Evolutionary conservation across 2,797 vertebrate species (phyloP).

Genomic region (Nannoperca australis): DNA sequence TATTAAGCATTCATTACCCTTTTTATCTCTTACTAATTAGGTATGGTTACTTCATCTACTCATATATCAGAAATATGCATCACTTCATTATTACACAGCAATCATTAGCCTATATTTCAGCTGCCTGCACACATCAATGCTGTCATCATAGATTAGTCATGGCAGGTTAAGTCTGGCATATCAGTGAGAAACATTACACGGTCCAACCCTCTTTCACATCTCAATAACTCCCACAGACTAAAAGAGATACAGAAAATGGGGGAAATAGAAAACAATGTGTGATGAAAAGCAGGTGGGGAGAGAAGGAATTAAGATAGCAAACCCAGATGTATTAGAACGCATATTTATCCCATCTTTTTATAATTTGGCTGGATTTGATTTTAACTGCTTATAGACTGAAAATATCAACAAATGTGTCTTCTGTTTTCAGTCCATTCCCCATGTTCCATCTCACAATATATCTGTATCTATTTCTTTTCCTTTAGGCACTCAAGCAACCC

Average conservation of each 20-base stretch:
- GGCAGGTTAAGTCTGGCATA: slow-evolving; percentile 75
- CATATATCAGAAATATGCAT: slow-evolving; percentile 70
- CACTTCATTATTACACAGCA: slow-evolving; percentile 68
- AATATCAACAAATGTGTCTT: slow-evolving; percentile 8
- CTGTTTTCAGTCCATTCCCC: background rate
- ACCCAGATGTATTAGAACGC: slow-evolving; percentile 42
- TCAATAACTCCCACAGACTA: slow-evolving; percentile 60
- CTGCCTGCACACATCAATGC: slow-evolving; percentile 69
- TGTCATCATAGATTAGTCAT: slow-evolving; percentile 80
- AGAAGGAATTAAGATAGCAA: slow-evolving; percentile 42
- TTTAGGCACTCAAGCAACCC: background rate
- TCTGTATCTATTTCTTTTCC: background rate
- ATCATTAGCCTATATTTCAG: slow-evolving; percentile 71
- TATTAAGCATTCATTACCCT: slow-evolving; percentile 70
- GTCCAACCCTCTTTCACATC: slow-evolving; percentile 65
- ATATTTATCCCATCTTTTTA: background rate
- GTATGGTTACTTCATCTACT: slow-evolving; percentile 63
- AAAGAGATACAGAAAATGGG: slow-evolving; percentile 37
- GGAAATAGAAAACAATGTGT: slow-evolving; percentile 27
- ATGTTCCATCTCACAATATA: background rate
- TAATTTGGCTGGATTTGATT: slow-evolving; percentile 30
- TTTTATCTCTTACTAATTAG: slow-evolving; percentile 70
- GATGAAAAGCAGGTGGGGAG: slow-evolving; percentile 42
- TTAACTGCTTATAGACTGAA: slow-evolving; percentile 10
- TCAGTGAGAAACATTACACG: slow-evolving; percentile 74